Base-by-base conservation (phyloP, 2,797 vertebrate genomes). In the Lutjanus argentimaculatus region DNA sequence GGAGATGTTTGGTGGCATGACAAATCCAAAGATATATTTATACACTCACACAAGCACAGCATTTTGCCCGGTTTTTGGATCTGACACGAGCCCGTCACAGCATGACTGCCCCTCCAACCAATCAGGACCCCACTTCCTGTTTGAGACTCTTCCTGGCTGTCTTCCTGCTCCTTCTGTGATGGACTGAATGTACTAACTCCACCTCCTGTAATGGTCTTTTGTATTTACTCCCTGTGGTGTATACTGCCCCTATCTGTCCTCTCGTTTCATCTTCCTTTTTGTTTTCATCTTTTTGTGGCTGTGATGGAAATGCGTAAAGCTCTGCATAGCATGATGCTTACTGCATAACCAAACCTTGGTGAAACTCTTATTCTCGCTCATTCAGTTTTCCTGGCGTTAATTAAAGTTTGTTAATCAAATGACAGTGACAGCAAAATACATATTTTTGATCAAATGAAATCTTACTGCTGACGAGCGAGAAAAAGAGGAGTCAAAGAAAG, bases 181-280 rank as follows among this genome's bases (percentile, higher is more conserved):
- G 81, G 71, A 83, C 81, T 85, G 45, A 77, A 77, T 53, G 55
- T 48, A 77, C 77, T 83, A 69, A 75, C 73, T 77, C 56, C 73
- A 73, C 58, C 67, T 72, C 51, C 77, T 77, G 22, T 30, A 0
- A 22, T 71, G 11, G 30, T 64, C 12, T 69, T 64, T 16, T 61
- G 55, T 61, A 30, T 80, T 55, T 36, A 43, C 67, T 79, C 59
- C 63, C 62, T 25, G 36, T 77, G 63, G 15, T 71, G 45, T 48
- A 0, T 21, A 21, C 36, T 46, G 57, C 62, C 62, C 59, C 15
- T 19, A 0, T 25, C 55, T 19, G 0, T 25, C 55, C 55, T 21
- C 55, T 73, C 15, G 16, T n/a, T n/a, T n/a, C n/a, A n/a, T n/a
- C n/a, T n/a, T n/a, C n/a, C 30, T 15, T 52, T 57, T 61, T 42